These are phyloP conservation scores for Gasterosteus nipponicus DNA, from an alignment of 2,113 vertebrate genomes.

Conservation along the genomic window DNA sequence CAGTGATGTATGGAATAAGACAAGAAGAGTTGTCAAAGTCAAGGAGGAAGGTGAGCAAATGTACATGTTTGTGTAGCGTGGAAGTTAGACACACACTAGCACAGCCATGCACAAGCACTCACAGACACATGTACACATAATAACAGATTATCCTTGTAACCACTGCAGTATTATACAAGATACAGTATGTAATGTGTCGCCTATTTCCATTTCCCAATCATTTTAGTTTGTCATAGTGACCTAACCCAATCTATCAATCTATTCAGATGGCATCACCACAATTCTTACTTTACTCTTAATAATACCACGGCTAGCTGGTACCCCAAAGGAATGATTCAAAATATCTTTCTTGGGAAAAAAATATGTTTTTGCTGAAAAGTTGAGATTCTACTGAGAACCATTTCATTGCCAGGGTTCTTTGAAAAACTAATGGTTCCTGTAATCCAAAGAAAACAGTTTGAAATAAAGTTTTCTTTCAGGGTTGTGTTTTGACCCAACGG, in stretches of 20 bases:
- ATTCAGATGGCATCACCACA: background rate
- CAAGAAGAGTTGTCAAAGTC: constrained; percentile 36
- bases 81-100: constrained; percentile 26
- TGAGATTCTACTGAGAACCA: background rate
- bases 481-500: background rate
- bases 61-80: constrained; percentile 17
- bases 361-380: background rate
- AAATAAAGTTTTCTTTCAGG: background rate
- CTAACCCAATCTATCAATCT: background rate
- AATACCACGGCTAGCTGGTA: background rate
- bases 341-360: background rate
- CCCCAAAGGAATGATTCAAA: background rate
- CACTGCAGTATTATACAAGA: background rate
- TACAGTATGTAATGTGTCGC: background rate
- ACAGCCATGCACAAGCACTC: background rate
- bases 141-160: background rate
- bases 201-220: background rate
- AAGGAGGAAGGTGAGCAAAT: constrained; percentile 40
- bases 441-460: background rate
- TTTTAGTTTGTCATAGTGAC: background rate
- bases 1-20: constrained; percentile 16
- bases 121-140: background rate
- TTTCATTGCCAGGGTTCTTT: background rate
- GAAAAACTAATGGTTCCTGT: background rate
- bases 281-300: background rate